Evolutionary conservation across 2,113 vertebrate species (phyloP), one percentile per base, ranked within the genome.

Genomic region (Corythornis cristatus): DNA sequence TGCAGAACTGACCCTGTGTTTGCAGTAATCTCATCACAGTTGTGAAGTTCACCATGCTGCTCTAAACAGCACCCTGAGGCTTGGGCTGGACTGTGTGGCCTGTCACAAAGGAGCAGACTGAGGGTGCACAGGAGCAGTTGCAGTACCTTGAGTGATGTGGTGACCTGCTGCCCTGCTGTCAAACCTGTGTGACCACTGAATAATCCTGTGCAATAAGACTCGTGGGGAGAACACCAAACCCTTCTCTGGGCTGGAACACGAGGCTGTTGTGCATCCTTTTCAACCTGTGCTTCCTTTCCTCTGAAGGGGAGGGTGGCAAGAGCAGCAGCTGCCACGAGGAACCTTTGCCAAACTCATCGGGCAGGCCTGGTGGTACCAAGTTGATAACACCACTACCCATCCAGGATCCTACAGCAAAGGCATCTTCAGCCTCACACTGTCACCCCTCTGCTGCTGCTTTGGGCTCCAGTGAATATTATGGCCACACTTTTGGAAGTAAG

Each of bases 401-500:
- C 33, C 92, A 72, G 35, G 95, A 95, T 58, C 57, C 87, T 45
- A 22, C 72, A 71, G 68, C 75, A 56, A 45, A 48, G 8, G 45
- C 58, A 9, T 58, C 85, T 66, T 84, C 82, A 71, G 64, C 31
- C 60, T 88, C 64, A 23, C 64, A 37, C 6, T n/a, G 58, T 58
- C 79, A 51, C 20, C 19, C 46, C 11, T 89, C 75, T 15, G 84
- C 95, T 28, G 28, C 93, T 57, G 33, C 97, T 66, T 71, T 96
- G 53, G 75, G 45, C 54, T 78, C 96, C 57, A 94, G 95, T 62
- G 97, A 98, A 75, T 96, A 96, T 61, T 73, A 31, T 18, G 23
- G 90, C 29, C 96, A 96, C 23, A 58, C 66, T 83, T 97, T 84
- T 79, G 95, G 93, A 98, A 98, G 99, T 99, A 96, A 89, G 68